Evolutionary conservation across 2,113 vertebrate species (phyloP).

Genomic region (Aviceda subcristata): DNA sequence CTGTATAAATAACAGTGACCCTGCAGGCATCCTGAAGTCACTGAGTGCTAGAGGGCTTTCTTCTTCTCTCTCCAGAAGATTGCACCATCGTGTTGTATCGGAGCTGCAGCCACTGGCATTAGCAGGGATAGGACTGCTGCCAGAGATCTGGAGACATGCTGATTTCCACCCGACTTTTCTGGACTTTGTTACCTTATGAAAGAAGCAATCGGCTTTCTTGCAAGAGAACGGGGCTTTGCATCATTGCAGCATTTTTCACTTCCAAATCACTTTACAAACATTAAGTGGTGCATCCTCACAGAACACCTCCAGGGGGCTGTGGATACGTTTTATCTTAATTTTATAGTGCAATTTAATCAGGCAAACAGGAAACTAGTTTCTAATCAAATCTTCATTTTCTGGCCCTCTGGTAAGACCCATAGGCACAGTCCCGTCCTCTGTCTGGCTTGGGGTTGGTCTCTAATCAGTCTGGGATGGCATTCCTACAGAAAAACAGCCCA

Average conservation of each 20-base stretch:
- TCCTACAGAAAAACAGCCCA: background rate
- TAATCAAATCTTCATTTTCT: slow-evolving; percentile 2
- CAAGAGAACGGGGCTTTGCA: background rate
- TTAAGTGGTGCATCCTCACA: background rate
- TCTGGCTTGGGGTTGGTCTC: background rate
- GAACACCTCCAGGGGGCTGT: background rate
- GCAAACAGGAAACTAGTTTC: background rate
- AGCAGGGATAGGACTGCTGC: background rate
- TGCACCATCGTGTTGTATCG: background rate
- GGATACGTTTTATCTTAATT: background rate
- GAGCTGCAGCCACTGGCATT: background rate
- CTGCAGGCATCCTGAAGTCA: background rate
- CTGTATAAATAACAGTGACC: background rate
- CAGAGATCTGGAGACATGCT: background rate
- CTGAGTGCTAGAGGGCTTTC: background rate
- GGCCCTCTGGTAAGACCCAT: background rate
- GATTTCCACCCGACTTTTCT: background rate
- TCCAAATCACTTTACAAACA: background rate
- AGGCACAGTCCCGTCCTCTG: background rate
- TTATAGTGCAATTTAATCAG: background rate
- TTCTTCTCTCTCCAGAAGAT: background rate
- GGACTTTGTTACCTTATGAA: background rate
- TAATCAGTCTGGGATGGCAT: background rate
- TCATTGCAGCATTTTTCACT: background rate
- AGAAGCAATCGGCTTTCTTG: background rate